Percentiles rank a stretch among this genome's conserved stretches.
phyloP scores from a whole-genome alignment of 2,113 vertebrate genomes.

The Falco punctatus region DNA sequence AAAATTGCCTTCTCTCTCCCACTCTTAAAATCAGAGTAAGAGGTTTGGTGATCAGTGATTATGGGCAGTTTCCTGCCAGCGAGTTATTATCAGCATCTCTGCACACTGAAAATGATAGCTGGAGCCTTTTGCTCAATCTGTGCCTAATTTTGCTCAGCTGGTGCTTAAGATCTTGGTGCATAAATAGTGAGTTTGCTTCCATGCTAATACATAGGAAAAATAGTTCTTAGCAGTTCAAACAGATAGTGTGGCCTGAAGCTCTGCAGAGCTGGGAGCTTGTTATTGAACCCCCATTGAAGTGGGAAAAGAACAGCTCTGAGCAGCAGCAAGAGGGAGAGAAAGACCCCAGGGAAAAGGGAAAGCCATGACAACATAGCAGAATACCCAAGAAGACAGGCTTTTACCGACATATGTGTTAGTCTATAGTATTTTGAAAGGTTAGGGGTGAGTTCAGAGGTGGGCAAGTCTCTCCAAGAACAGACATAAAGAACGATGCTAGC shows the following conservation, averaged over 20 bases:
- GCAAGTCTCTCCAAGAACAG: background rate
- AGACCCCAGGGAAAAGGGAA: background rate
- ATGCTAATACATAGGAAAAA: background rate
- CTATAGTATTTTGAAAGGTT: background rate
- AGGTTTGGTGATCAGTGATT: background rate
- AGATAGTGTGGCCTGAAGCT: background rate
- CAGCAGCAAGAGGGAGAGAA: background rate
- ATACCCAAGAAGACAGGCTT: background rate
- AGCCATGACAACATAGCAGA: rapidly evolving
- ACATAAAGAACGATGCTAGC: rapidly evolving
- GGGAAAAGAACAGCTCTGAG: no score
- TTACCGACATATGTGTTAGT: background rate
- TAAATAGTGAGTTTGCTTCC: background rate
- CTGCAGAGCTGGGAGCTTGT: background rate
- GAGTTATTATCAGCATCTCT: background rate
- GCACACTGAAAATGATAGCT: background rate
- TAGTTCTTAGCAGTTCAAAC: background rate
- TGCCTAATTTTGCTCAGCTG: background rate
- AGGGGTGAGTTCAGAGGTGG: background rate
- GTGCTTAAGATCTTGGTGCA: background rate
- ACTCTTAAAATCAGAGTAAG: constrained; percentile 25
- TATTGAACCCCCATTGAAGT: background rate
- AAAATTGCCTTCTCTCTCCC: background rate
- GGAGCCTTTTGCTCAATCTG: background rate
- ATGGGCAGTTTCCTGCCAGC: background rate